These are phyloP conservation scores for Drosophila santomea DNA, from an alignment of 1,140 invertebrate genomes.

Conservation along the genomic window DNA sequence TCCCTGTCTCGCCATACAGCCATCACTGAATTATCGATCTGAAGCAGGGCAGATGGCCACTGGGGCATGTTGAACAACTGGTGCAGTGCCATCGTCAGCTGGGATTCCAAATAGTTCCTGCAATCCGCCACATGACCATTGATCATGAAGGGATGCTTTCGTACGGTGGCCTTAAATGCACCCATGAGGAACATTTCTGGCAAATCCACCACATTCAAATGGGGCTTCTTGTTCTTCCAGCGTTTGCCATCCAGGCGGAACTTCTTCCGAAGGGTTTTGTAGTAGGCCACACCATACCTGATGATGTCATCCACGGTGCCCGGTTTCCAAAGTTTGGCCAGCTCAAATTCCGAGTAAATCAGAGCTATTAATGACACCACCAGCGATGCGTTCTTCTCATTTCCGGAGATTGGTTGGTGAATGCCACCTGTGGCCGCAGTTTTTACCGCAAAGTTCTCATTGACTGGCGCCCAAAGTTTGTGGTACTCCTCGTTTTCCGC, in stretches of 20 bases:
- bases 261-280: constrained; percentile 71
- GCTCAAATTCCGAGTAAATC: constrained; percentile 74
- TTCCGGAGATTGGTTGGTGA: constrained; percentile 68
- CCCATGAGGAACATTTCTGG: constrained; percentile 80
- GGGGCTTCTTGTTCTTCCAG: constrained; percentile 74
- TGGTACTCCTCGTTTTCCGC: constrained; percentile 21
- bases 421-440: constrained; percentile 63
- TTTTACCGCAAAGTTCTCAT: constrained; percentile 75
- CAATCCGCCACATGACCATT: constrained; percentile 77
- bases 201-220: constrained; percentile 76
- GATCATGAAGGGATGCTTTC: constrained; percentile 71
- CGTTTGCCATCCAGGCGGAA: constrained; percentile 72
- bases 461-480: constrained; percentile 76
- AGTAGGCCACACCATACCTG: constrained; percentile 71
- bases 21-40: constrained; percentile 83
- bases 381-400: constrained; percentile 73
- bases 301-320: constrained; percentile 73
- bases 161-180: constrained; percentile 72
- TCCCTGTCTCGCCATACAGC: constrained; percentile 85
- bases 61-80: constrained; percentile 79
- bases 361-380: constrained; percentile 72
- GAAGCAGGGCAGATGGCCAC: constrained; percentile 83
- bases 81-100: constrained; percentile 75
- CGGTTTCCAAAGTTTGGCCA: constrained; percentile 62
- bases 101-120: constrained; percentile 70